Base-by-base conservation (phyloP, 2,113 vertebrate genomes). In the Phoxinus phoxinus region DNA sequence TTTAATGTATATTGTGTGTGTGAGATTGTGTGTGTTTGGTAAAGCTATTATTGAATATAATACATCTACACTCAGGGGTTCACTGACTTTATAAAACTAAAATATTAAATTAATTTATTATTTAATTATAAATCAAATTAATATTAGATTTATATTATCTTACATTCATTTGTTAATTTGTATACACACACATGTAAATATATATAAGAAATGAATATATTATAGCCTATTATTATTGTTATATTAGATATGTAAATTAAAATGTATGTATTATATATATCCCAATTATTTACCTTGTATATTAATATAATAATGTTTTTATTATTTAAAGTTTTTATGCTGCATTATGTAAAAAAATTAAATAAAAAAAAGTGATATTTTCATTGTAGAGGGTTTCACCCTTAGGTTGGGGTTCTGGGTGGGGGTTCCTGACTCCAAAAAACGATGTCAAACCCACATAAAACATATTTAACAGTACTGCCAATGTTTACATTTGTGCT, bases 401-500 rank as follows among this genome's bases (percentile, higher is more conserved):
- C 65, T 0, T 8, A 37, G 30, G 32, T 19, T 67, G 63, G 65
- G 15, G 25, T 8, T 6, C 37, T 73, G 41, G 41, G 13, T 51
- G 8, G 44, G 17, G 46, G 7, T 19, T 4, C 1, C 21, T 23
- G 9, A n/a, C 10, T 41, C 21, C 19, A 71, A 37, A 37, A 78
- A 78, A 37, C 0, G 11, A 12, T 35, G 4, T 32, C 46, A 27
- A 76, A 19, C 9, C 51, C 30, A n/a, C 1, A 35, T 58, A 77
- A 32, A 85, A 86, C 85, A 59, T 58, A 67, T 4, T 72, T 72
- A n/a, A 41, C 10, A 84, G 83, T 73, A 25, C 35, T 81, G 77
- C 81, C 85, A 89, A 88, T 88, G 73, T 76, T 59, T 59, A 27
- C 61, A 87, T 90, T 86, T 89, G 87, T 61, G 53, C 92, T 90